Base-by-base conservation (phyloP, 1,140 invertebrate species). In the Cydia amplana region DNA sequence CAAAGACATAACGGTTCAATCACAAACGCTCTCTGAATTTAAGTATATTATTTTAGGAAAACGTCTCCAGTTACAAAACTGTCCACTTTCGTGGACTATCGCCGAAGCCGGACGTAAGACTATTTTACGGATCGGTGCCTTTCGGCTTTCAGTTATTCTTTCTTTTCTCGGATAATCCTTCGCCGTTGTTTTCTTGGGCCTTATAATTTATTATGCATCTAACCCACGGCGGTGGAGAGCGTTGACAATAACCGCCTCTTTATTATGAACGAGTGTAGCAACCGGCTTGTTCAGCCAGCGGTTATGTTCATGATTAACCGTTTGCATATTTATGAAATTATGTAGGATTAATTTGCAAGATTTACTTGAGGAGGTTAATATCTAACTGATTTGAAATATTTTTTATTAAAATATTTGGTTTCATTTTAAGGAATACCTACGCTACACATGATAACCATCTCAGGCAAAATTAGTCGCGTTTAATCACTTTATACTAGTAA, bases 41-140 rank as follows among this genome's bases (percentile, higher is more conserved):
- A 70, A 70, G 28, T 70, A 20, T 36, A 70, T 70, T 43, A 70
- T 43, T 70, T 40, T 32, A 40, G 18, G 28, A 70, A 70, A 70
- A 36, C 36, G 32, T 67, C 64, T 36, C 72, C 77, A 72, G 75
- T 74, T 65, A 64, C 78, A 76, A 77, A 72, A 73, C 74, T 76
- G 73, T 77, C 32, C 74, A 40, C 76, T 79, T 79, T 81, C 74
- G 81, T 78, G 75, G 78, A 75, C 65, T 81, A 75, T 79, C 78
- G 73, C 75, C 79, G 79, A 55, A 82, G 76, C 73, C 81, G 77
- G 74, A 80, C 78, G 49, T 79, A 78, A 78, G 78, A 79, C 78
- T 83, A 79, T 83, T 83, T 83, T 81, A 76, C 77, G 77, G 77
- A 77, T 79, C 80, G 80, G 77, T 83, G 82, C 77, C 75, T 70